Percentiles rank a stretch among this genome's conserved stretches.
Evolutionary conservation across 2,113 vertebrate genomes (phyloP).

Genomic region (Dermatemys mawii): DNA sequence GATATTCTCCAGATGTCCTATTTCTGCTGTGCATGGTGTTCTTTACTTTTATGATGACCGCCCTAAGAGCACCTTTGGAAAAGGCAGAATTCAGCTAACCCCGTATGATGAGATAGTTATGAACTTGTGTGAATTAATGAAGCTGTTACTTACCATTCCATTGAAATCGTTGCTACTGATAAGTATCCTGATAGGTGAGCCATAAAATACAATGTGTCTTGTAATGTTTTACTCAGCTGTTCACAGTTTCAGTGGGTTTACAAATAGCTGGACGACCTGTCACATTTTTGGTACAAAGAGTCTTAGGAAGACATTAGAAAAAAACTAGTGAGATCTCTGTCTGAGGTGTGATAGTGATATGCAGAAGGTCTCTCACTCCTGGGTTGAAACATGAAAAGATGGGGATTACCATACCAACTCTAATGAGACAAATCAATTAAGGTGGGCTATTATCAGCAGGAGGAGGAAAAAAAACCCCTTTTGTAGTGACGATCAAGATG

Average conservation of each 20-base stretch:
- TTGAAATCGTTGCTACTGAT: neutral
- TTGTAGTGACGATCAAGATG: too few species aligned
- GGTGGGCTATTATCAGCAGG: too few species aligned
- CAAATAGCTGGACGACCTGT: neutral
- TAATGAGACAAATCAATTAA: too few species aligned
- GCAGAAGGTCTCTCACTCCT: fast-evolving
- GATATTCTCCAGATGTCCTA: neutral
- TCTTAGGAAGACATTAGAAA: neutral
- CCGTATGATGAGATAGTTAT: neutral
- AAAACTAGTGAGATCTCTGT: neutral
- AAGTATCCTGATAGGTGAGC: conserved; percentile 27
- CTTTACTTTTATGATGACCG: neutral
- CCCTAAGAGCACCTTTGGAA: neutral
- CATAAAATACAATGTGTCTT: neutral
- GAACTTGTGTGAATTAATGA: neutral
- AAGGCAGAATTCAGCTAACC: conserved; percentile 19
- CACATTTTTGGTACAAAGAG: neutral
- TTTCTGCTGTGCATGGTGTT: neutral
- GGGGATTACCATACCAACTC: too few species aligned
- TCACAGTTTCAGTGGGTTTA: neutral
- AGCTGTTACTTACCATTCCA: neutral
- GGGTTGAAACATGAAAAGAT: too few species aligned
- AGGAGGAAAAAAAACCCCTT: too few species aligned
- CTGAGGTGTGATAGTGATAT: neutral
- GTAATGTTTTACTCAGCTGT: neutral